A percentile compares a stretch with the other conserved stretches of the same genome.
Conservation (phyloP, 2,888 invertebrate species). For the Meteorus colon region DNA sequence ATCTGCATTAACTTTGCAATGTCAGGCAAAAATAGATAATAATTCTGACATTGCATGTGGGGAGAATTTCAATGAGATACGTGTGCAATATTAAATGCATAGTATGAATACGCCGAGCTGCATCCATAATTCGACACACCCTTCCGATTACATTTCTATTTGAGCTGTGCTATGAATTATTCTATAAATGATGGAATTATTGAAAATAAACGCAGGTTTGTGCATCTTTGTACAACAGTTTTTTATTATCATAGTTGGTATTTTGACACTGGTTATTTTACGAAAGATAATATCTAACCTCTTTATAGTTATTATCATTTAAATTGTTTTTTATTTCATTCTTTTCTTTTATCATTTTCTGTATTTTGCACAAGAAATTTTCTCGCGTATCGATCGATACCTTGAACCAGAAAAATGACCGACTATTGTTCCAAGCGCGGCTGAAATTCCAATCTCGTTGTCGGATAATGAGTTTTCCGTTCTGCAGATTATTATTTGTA, state of each 20-base stretch:
- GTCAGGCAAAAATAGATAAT: slow-evolving; percentile 42
- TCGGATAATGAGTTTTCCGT: slow-evolving; percentile 51
- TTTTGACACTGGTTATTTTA: slow-evolving; percentile 73
- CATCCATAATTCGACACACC: background rate
- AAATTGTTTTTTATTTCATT: slow-evolving; percentile 39
- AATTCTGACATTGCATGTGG: slow-evolving; percentile 40
- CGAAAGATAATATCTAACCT: slow-evolving; percentile 73
- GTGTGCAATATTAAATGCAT: slow-evolving; percentile 11
- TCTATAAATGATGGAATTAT: slow-evolving; percentile 31
- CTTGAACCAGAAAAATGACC: slow-evolving; percentile 34
- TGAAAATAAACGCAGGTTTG: slow-evolving; percentile 46
- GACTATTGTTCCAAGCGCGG: slow-evolving; percentile 14
- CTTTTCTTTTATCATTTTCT: slow-evolving; percentile 11
- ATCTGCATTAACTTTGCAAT: slow-evolving; percentile 22
- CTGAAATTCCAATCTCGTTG: slow-evolving; percentile 36
- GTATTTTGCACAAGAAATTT: slow-evolving; percentile 18
- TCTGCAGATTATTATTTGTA: slow-evolving; percentile 15
- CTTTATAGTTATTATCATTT: slow-evolving; percentile 61
- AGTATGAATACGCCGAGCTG: background rate
- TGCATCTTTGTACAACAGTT: slow-evolving; percentile 70
- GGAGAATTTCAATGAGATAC: slow-evolving; percentile 25
- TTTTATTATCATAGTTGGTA: slow-evolving; percentile 70
- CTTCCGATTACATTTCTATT: slow-evolving; percentile 21
- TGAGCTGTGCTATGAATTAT: slow-evolving; percentile 32
- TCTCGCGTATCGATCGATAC: slow-evolving; percentile 15